Conservation (phyloP, 1,140 invertebrate species). For the Pseudomyrmex concolor region DNA sequence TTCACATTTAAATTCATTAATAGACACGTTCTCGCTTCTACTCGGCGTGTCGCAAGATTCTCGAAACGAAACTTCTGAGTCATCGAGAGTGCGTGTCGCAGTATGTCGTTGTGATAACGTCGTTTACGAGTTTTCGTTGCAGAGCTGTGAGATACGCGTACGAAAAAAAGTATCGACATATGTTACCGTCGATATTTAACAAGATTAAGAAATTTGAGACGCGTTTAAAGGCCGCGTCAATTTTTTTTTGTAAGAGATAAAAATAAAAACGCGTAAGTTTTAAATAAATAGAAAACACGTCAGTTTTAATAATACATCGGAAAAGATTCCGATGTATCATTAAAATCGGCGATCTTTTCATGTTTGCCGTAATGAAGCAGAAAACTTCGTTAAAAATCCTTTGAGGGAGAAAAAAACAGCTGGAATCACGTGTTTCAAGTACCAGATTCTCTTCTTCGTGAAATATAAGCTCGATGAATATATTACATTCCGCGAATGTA, state of each 20-base stretch:
- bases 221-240: background rate
- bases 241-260: background rate
- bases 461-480: conserved; percentile 8
- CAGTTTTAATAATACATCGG: too few relatives aligned
- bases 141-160: background rate
- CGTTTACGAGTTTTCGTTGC: background rate
- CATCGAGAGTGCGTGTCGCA: background rate
- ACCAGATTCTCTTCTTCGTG: background rate
- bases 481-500: background rate
- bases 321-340: background rate
- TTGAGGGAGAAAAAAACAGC: background rate
- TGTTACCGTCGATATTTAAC: background rate
- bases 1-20: conserved; percentile 1
- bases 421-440: background rate
- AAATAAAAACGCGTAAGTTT: background rate
- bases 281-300: too few relatives aligned
- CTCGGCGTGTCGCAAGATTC: background rate
- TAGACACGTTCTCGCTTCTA: background rate
- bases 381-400: background rate
- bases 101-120: background rate
- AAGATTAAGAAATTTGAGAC: background rate
- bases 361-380: background rate
- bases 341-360: background rate
- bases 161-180: background rate
- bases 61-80: background rate